Percentiles rank a stretch among this genome's conserved stretches.
Conservation (phyloP, 1,140 invertebrate genomes). For the Euura saliciscinereae region DNA sequence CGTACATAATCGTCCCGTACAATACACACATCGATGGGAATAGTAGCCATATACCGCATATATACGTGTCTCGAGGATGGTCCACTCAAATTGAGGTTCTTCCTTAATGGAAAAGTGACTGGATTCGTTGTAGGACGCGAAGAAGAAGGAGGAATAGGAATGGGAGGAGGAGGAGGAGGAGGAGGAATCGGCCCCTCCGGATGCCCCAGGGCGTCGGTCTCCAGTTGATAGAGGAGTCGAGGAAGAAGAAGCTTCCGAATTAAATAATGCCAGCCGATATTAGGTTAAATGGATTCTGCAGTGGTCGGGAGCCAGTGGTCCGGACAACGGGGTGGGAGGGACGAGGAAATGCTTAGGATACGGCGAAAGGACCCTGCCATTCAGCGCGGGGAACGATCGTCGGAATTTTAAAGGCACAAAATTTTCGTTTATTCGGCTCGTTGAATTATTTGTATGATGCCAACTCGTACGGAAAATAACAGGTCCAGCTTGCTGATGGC, state of each 20-base stretch:
- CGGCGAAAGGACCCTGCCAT: not conserved
- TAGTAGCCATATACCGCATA: no score
- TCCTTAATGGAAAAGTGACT: not conserved
- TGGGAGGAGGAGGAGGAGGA: no score
- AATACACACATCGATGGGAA: no score
- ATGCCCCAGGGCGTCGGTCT: not conserved
- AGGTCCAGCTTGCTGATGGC: conserved; percentile 1
- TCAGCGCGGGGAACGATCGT: not conserved
- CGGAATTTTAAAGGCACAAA: not conserved
- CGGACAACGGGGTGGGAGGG: not conserved
- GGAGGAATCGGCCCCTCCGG: not conserved
- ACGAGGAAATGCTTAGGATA: not conserved
- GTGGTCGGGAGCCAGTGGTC: not conserved
- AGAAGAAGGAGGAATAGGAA: no score
- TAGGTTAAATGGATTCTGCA: conserved; percentile 1
- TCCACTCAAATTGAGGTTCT: not conserved
- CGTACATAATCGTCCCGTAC: no score
- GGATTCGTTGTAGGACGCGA: not conserved
- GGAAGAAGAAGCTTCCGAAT: not conserved
- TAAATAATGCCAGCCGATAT: not conserved
- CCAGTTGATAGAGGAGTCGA: no score
- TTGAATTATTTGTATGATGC: not conserved
- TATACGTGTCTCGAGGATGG: not conserved
- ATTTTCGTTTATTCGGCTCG: conserved; percentile 7
- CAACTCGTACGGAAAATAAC: conserved; percentile 7